Evolutionary conservation across 2,888 invertebrate genomes (phyloP).

Genomic region (Pyrgus malvae): DNA sequence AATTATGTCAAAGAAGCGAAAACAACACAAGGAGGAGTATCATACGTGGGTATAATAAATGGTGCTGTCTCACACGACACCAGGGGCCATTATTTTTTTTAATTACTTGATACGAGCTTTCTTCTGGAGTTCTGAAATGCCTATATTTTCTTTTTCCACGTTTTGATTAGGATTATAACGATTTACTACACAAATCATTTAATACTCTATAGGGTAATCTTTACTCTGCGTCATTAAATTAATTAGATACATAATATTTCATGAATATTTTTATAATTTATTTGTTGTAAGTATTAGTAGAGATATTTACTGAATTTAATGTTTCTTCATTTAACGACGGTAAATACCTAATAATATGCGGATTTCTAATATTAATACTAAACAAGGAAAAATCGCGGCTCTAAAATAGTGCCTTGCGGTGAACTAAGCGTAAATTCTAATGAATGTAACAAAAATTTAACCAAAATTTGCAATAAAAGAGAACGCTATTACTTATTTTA

Average conservation of each 20-base stretch:
- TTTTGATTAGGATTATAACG: not conserved
- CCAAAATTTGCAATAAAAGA: constrained; percentile 11
- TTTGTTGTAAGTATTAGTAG: too few relatives aligned
- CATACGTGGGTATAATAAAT: constrained; percentile 1
- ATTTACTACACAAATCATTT: constrained; percentile 23
- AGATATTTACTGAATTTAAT: constrained; percentile 17
- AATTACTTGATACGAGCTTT: not conserved
- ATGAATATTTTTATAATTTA: too few relatives aligned
- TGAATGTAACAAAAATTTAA: not conserved
- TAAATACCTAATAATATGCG: too few relatives aligned
- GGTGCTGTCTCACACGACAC: constrained; percentile 59
- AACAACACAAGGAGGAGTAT: constrained; percentile 9
- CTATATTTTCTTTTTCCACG: too few relatives aligned
- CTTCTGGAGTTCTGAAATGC: too few relatives aligned
- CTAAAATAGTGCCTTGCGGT: constrained; percentile 5
- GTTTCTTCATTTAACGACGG: constrained; percentile 23
- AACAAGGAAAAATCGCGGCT: not conserved
- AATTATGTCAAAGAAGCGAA: constrained; percentile 11
- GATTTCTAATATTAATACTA: too few relatives aligned
- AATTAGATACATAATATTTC: too few relatives aligned
- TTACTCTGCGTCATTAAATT: too few relatives aligned
- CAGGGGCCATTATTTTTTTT: constrained; percentile 33
- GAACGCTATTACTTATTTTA: not conserved
- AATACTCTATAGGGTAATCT: too few relatives aligned
- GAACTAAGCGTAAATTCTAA: not conserved